Base-by-base conservation (phyloP, 2,797 vertebrate genomes). In the Pyrocephalus nanus region DNA sequence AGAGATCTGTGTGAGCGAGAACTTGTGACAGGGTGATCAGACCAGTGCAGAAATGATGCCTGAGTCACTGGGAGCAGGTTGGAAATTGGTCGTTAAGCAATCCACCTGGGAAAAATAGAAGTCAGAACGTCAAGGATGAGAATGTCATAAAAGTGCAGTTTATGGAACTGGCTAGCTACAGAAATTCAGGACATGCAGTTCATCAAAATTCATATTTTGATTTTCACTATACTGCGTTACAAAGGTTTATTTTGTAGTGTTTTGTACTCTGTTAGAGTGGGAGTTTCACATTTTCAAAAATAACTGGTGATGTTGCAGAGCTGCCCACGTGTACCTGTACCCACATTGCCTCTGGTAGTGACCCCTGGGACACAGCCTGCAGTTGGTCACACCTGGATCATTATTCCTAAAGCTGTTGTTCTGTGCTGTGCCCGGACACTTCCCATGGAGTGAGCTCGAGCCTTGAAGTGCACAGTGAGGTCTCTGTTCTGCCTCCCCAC, bases 11-110 rank as follows among this genome's bases (percentile, higher is more conserved):
- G 91, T 96, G 96, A 96, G 94, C 0, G 8, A 96, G 73, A 86
- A 81, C 60, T 88, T 93, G 83, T 93, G 96, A 96, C 94, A 93
- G 88, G 95, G 91, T 80, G 96, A 97, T 97, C 97, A 97, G 86
- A 67, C 65, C 77, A 62, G 89, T 91, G 91, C 96, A 97, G 97
- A 97, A 93, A 96, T 82, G 80, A 93, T 92, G 92, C 82, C 86
- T 96, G 90, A 93, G 67, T 96, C 80, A 82, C 75, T 94, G 65
- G 70, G 90, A 96, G 77, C 62, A 36, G 80, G 91, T 11, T 95
- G 92, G 90, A 92, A 96, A 94, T 78, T 55, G 72, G 82, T 90
- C 40, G 34, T 96, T 94, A 95, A 78, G 79, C 93, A 97, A 90
- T 86, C 81, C 92, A 95, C 92, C 88, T 96, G 92, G 93, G 78